Evolutionary conservation across 2,797 vertebrate genomes (phyloP).

Genomic region (Tiaroga cobitis): DNA sequence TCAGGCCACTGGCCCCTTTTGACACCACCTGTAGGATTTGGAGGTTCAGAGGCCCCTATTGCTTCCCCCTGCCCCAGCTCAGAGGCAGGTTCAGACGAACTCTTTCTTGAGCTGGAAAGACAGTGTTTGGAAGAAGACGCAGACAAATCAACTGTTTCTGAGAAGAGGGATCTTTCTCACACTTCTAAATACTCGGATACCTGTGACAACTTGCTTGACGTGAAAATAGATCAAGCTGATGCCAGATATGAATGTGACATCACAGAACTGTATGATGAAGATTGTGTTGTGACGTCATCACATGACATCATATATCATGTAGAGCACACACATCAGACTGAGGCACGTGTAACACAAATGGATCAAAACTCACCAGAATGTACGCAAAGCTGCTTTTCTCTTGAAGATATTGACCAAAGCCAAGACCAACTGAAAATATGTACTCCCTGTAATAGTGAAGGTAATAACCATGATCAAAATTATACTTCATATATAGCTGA

Average conservation of each 20-base stretch:
- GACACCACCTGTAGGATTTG: slow-evolving; percentile 79
- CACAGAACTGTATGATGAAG: slow-evolving; percentile 22
- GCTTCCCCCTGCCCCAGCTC: slow-evolving; percentile 79
- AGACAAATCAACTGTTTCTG: slow-evolving; percentile 72
- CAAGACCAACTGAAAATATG: neutral
- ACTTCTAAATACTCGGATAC: slow-evolving; percentile 68
- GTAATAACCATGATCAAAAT: slow-evolving; percentile 67
- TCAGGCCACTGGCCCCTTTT: slow-evolving; percentile 78
- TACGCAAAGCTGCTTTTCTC: slow-evolving; percentile 35
- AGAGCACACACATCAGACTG: slow-evolving; percentile 42
- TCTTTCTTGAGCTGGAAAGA: slow-evolving; percentile 81
- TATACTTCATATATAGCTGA: slow-evolving; percentile 60
- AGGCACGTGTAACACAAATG: slow-evolving; percentile 40
- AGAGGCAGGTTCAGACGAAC: slow-evolving; percentile 78
- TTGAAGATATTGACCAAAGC: slow-evolving; percentile 58
- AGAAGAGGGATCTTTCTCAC: slow-evolving; percentile 69
- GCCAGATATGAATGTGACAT: slow-evolving; percentile 15
- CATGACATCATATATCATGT: slow-evolving; percentile 42
- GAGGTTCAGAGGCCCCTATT: slow-evolving; percentile 70
- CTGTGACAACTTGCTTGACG: slow-evolving; percentile 64
- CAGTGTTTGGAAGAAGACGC: slow-evolving; percentile 78
- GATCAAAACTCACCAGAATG: slow-evolving; percentile 49
- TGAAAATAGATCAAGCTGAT: slow-evolving; percentile 56
- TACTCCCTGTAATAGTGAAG: slow-evolving; percentile 65
- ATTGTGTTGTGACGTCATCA: slow-evolving; percentile 1